Conservation (phyloP, 2,113 vertebrate species). For the Scomber colias region DNA sequence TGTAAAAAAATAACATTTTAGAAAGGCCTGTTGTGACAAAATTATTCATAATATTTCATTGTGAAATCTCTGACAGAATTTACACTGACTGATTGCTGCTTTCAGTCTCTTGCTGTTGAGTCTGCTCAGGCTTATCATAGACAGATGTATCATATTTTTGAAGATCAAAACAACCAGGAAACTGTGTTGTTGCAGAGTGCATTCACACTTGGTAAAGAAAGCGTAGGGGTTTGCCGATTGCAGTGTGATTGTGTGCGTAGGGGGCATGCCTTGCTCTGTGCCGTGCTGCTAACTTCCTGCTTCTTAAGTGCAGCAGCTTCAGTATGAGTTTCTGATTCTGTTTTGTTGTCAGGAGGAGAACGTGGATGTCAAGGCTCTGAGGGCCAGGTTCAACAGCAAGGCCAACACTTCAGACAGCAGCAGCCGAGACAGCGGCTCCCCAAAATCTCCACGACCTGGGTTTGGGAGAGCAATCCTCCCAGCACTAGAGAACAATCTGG, state of each 20-base stretch:
- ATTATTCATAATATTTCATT: too few relatives aligned
- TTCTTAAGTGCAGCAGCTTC: conserved; percentile 39
- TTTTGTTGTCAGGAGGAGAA: conserved; percentile 78
- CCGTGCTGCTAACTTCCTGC: conserved; percentile 71
- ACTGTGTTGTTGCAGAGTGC: conserved; percentile 14
- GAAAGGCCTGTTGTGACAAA: too few relatives aligned
- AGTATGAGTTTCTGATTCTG: conserved; percentile 28
- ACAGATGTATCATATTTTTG: conserved; percentile 8
- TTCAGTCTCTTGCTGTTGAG: not conserved
- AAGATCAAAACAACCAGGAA: conserved; percentile 63
- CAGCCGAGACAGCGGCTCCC: conserved; percentile 67
- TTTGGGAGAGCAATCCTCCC: conserved; percentile 46
- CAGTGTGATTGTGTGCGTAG: conserved; percentile 27
- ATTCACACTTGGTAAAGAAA: conserved; percentile 22
- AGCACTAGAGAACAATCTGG: conserved; percentile 9
- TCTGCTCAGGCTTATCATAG: not conserved
- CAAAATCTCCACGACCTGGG: conserved; percentile 58
- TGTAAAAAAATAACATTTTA: too few relatives aligned
- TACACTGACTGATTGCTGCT: not conserved
- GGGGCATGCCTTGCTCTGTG: conserved; percentile 49
- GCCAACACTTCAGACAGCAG: conserved; percentile 49
- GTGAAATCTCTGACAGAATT: too few relatives aligned
- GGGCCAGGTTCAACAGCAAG: conserved; percentile 75
- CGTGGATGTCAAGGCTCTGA: conserved; percentile 82
- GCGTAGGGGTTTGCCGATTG: conserved; percentile 8